A percentile compares a stretch with the other conserved stretches of the same genome.
These are phyloP conservation scores for Pelobates fuscus DNA, from an alignment of 2,113 vertebrate species.

Conservation along the genomic window DNA sequence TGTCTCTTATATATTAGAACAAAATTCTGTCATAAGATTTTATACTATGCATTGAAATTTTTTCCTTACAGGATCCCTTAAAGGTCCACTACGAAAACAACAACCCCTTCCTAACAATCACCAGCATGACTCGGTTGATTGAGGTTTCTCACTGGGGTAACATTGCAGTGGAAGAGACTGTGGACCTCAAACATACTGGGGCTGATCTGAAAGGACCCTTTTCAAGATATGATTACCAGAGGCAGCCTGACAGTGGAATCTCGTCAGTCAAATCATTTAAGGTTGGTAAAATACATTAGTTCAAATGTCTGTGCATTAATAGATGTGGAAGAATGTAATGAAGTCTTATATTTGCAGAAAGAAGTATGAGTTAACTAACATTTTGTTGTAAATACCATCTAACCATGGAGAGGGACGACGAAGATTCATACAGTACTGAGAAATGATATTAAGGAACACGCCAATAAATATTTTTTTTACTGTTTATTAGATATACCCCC, in stretches of 20 bases:
- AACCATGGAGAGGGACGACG: too few species aligned
- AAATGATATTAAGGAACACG: too few species aligned
- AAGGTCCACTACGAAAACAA: conserved; percentile 99
- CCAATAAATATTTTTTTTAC: too few species aligned
- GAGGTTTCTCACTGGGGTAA: conserved; percentile 99
- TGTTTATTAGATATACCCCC: too few species aligned
- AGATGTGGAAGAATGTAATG: too few species aligned
- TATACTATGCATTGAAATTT: not conserved
- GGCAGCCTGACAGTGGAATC: conserved; percentile 95
- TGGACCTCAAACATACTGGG: conserved; percentile 93
- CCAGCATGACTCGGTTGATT: conserved; percentile 87
- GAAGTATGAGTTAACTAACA: too few species aligned
- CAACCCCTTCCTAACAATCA: conserved; percentile 91
- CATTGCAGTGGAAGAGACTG: conserved; percentile 93
- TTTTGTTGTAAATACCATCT: too few species aligned
- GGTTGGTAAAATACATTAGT: conserved; percentile 65
- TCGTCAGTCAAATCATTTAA: conserved; percentile 98
- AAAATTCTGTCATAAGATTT: too few species aligned
- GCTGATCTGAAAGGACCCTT: conserved; percentile 93
- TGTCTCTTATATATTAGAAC: too few species aligned
- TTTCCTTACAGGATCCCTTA: conserved; percentile 76
- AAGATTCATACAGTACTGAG: too few species aligned
- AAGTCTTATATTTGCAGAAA: too few species aligned
- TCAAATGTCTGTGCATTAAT: too few species aligned
- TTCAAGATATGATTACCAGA: conserved; percentile 96